Base-by-base conservation (phyloP, 2,888 invertebrate species). In the Idaea straminata region DNA sequence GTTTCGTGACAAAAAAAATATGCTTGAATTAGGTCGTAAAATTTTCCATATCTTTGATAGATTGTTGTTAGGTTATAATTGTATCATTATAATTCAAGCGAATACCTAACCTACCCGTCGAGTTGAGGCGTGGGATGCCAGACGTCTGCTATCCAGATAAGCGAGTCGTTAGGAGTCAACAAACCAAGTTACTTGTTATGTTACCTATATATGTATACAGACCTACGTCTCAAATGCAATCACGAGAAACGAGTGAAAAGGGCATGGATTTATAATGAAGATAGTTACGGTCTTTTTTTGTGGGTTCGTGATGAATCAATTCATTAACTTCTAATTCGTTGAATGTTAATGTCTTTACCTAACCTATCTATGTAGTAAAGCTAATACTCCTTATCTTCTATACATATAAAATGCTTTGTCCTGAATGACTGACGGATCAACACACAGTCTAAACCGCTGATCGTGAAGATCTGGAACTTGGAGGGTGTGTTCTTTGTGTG, bases 111-210 rank as follows among this genome's bases (percentile, higher is more conserved):
- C 15, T 15, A 16, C 16, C 15, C 58, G 15, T 59, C 4, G 70
- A 69, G 72, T 66, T 61, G 35, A 5, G 15, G 85, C 86, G 89
- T 90, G 87, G 89, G 89, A 69, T 66, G 86, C 67, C 82, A 88
- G 88, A 89, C 88, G 88, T 89, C 87, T 88, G 80, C 68, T 71
- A 63, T 71, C 69, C 66, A 68, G 70, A 73, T 68, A 71, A 72
- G 72, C 73, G 70, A 62, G 63, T 59, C n/a, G 68, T 69, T 63
- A 72, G 61, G 75, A 80, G 85, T 84, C 83, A 87, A 84, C 72
- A 83, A 84, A 85, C 83, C 79, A 73, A 77, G 62, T 61, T 59
- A 62, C 66, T 72, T 65, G 59, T 6, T 7, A 13, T 0, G 13
- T 13, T 47, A 36, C 36, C 36, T 36, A 36, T 10, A 2, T 36